A percentile compares a stretch with the other conserved stretches of the same genome.
These are phyloP conservation scores for Melanotaenia boesemani DNA, from an alignment of 2,797 vertebrate species.

Conservation along the genomic window DNA sequence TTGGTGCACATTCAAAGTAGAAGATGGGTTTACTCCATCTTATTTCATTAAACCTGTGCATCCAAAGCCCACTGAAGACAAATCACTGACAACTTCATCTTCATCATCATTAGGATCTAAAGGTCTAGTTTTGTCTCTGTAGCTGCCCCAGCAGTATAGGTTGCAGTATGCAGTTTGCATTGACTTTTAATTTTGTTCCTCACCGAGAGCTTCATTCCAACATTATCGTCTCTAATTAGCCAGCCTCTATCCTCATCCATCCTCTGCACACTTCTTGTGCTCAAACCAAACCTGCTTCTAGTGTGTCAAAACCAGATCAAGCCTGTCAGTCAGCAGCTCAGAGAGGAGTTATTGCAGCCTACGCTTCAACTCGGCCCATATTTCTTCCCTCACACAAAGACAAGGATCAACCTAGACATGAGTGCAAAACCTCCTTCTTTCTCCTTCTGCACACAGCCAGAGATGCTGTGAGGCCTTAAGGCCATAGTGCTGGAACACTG, in stretches of 20 bases:
- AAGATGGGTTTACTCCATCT: background rate
- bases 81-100: background rate
- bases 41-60: background rate
- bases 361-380: slow-evolving; percentile 14
- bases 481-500: background rate
- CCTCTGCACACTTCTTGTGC: background rate
- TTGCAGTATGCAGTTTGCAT: background rate
- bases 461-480: background rate
- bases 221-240: slow-evolving; percentile 19
- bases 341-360: slow-evolving; percentile 15
- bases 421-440: slow-evolving; percentile 4
- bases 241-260: slow-evolving; percentile 22
- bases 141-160: background rate
- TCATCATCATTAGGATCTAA: background rate
- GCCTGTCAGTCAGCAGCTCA: slow-evolving; percentile 52
- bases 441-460: background rate
- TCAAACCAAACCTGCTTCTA: slow-evolving; percentile 2
- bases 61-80: slow-evolving; percentile 2
- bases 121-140: background rate
- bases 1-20: background rate
- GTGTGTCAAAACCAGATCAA: slow-evolving; percentile 15
- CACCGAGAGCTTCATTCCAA: slow-evolving; percentile 5
- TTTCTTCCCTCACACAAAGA: slow-evolving; percentile 32
- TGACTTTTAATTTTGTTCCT: background rate
- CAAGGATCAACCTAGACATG: slow-evolving; percentile 19